Evolutionary conservation across 2,888 invertebrate genomes (phyloP).

Genomic region (Hyles lineata): DNA sequence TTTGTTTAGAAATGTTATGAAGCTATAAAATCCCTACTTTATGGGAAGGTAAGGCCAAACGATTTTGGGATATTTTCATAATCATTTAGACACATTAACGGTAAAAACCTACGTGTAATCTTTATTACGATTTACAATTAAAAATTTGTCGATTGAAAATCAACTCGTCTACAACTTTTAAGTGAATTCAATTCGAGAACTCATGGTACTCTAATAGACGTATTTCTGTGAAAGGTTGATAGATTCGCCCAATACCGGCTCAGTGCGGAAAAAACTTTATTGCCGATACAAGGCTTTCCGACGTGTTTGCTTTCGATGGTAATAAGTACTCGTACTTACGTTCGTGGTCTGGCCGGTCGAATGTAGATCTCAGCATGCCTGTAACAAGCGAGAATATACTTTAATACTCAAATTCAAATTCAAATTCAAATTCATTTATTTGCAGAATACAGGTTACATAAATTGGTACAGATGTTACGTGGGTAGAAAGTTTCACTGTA

Average conservation of each 20-base stretch:
- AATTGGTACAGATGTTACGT: too few species aligned
- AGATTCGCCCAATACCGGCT: slow-evolving; percentile 62
- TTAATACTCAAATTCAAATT: too few species aligned
- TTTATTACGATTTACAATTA: too few species aligned
- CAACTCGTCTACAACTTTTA: neutral
- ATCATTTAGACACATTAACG: too few species aligned
- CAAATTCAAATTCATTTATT: too few species aligned
- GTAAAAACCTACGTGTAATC: too few species aligned
- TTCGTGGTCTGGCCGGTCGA: slow-evolving; percentile 82
- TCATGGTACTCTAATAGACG: slow-evolving; percentile 46
- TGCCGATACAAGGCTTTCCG: slow-evolving; percentile 47
- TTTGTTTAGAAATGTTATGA: too few species aligned
- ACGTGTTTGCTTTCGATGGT: neutral
- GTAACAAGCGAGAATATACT: slow-evolving; percentile 47
- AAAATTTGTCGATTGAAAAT: neutral
- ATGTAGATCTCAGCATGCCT: slow-evolving; percentile 83
- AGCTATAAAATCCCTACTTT: too few species aligned
- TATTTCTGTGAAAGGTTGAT: slow-evolving; percentile 56
- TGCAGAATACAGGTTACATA: too few species aligned
- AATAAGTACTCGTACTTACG: slow-evolving; percentile 71
- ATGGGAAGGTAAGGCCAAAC: too few species aligned
- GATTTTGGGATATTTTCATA: too few species aligned
- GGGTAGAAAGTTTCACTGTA: too few species aligned
- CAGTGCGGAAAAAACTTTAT: slow-evolving; percentile 36
- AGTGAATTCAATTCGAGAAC: slow-evolving; percentile 34